Conservation (phyloP, 2,797 vertebrate species). For the Craterocephalus amniculus region DNA sequence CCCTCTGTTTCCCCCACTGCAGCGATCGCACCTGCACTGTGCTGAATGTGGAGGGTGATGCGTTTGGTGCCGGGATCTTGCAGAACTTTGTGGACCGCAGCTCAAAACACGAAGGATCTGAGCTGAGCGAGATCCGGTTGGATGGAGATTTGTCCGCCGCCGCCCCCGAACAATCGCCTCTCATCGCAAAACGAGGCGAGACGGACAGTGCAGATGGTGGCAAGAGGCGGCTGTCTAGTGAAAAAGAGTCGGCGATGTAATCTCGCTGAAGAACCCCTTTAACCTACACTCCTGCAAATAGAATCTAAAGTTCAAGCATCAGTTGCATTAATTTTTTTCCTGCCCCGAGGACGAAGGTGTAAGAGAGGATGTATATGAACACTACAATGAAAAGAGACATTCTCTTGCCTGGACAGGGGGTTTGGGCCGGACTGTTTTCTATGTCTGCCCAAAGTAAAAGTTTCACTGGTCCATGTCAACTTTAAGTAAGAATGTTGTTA, state of each 20-base stretch:
- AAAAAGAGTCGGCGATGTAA: conserved; percentile 87
- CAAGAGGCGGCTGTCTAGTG: neutral
- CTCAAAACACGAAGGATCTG: conserved; percentile 27
- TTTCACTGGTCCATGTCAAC: conserved; percentile 20
- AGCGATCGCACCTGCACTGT: conserved; percentile 92
- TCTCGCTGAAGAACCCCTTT: neutral
- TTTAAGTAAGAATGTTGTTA: conserved; percentile 35
- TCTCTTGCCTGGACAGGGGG: neutral
- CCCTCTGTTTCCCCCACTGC: conserved; percentile 7
- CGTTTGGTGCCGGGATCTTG: conserved; percentile 89
- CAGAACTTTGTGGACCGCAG: conserved; percentile 84
- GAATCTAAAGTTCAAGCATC: conserved; percentile 1
- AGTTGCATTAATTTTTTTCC: neutral
- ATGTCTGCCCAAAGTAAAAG: neutral
- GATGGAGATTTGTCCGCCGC: conserved; percentile 1
- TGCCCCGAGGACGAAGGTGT: conserved; percentile 9
- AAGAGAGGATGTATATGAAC: conserved; percentile 24
- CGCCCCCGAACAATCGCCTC: conserved; percentile 77
- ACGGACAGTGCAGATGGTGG: neutral
- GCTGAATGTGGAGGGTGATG: conserved; percentile 91
- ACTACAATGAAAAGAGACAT: conserved; percentile 18
- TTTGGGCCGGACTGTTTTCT: conserved; percentile 7
- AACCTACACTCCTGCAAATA: conserved; percentile 28
- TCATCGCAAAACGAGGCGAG: conserved; percentile 70
- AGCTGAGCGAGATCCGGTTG: conserved; percentile 75